Evolutionary conservation across 2,113 vertebrate species (phyloP).

Genomic region (Crypturellus undulatus): DNA sequence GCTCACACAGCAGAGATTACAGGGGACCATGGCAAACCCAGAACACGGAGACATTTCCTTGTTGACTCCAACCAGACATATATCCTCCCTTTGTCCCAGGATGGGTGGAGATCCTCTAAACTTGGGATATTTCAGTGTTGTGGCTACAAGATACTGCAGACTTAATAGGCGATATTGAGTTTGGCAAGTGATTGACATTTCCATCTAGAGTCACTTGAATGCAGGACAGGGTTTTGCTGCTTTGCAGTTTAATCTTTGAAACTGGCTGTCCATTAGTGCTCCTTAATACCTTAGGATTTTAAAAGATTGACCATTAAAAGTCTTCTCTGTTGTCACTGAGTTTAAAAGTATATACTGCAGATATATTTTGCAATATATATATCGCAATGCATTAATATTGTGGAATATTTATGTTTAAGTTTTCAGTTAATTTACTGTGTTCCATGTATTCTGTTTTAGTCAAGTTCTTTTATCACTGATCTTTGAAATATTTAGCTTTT

Average conservation of each 20-base stretch:
- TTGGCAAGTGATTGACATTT: too few species aligned
- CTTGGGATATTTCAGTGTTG: neutral
- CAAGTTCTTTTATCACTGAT: neutral
- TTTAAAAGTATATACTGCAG: neutral
- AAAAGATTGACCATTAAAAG: neutral
- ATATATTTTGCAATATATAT: neutral
- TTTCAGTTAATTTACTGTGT: neutral
- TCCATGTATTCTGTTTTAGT: neutral
- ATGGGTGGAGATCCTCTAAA: neutral
- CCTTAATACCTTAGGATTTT: neutral
- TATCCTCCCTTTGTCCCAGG: neutral
- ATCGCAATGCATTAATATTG: neutral
- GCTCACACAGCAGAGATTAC: neutral
- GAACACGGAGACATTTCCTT: too few species aligned
- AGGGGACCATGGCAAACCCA: neutral
- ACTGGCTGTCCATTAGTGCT: neutral
- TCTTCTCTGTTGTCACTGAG: neutral
- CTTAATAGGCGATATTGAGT: too few species aligned
- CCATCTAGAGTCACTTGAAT: too few species aligned
- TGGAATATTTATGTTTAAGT: neutral
- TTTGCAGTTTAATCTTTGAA: too few species aligned
- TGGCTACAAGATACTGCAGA: too few species aligned
- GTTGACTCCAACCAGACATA: neutral
- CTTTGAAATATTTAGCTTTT: neutral
- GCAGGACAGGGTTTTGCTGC: too few species aligned